Evolutionary conservation across 2,888 invertebrate species (phyloP), one percentile per base, ranked within the genome.

Genomic region (Erpobdella octoculata): DNA sequence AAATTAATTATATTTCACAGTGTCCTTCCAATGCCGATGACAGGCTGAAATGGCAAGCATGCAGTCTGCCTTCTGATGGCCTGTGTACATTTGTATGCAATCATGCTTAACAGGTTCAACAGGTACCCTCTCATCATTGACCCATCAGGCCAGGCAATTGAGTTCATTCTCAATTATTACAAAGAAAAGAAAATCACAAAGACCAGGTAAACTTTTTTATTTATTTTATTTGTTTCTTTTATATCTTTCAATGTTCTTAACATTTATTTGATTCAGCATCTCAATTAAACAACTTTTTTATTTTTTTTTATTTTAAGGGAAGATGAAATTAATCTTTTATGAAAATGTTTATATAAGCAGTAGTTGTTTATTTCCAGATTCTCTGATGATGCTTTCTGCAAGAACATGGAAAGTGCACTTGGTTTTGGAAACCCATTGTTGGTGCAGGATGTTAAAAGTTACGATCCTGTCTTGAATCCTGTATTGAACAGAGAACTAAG

Each of bases 1-100:
- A 15, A 12, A 12, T 18, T 12, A 18, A 12, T 21, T 25, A 18
- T 12, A 12, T 37, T 58, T 74, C 78, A 38, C 80, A 86, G 85
- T 98, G 97, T 84, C 87, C 99, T 65, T 95, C 94, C 31, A 95
- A 95, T 86, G 96, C 97, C 0, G 98, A 99, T 83, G 98, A 98
- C 83, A 87, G 98, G 64, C 86, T 98, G 58, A 89, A 85, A 64
- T 97, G 97, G 97, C 94, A 95, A 84, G 95, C 93, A 0, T 93
- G 96, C 83, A 92, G 93, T 1, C 84, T 98, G 78, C 97, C 97
- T 5, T 89, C 93, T 0, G 98, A 99, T 84, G 97, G 98, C 83
- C 87, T 98, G 38, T 99, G 98, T 83, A 94, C 94, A n/a, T 0
- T 98, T 98, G 85, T 99, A 98, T 84, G 97, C 97, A 59, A 97